Evolutionary conservation across 2,797 vertebrate genomes (phyloP).

Genomic region (Lagothrix lagotricha): DNA sequence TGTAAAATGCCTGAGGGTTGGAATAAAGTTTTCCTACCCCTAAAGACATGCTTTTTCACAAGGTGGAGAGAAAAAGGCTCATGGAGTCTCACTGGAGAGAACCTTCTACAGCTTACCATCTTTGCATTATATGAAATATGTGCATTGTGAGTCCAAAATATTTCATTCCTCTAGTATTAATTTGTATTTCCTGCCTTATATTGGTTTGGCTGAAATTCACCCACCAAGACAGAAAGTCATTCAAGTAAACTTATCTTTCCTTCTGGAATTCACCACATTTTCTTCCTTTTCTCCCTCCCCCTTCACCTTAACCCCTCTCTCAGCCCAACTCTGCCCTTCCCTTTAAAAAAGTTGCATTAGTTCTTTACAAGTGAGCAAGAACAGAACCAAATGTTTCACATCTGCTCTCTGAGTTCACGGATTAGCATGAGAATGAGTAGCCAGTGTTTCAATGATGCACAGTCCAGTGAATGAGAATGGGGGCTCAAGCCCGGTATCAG

Average conservation of each 20-base stretch:
- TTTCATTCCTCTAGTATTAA: neutral
- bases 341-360: constrained; percentile 87
- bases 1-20: neutral
- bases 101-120: neutral
- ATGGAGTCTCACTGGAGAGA: neutral
- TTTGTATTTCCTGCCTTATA: neutral
- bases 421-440: constrained; percentile 96
- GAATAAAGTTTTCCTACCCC: neutral
- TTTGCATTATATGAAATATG: neutral
- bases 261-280: constrained; percentile 54
- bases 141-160: neutral
- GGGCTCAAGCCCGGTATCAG: constrained; percentile 84
- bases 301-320: constrained; percentile 71
- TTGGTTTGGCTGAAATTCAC: neutral
- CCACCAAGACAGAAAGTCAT: constrained; percentile 66
- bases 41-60: neutral
- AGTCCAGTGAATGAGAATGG: constrained; percentile 89
- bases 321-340: constrained; percentile 78
- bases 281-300: constrained; percentile 52
- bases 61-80: neutral
- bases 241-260: constrained; percentile 78
- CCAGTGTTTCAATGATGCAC: constrained; percentile 90
- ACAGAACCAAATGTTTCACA: constrained; percentile 96
- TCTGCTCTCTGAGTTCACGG: constrained; percentile 89
- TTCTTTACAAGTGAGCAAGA: constrained; percentile 96